Evolutionary conservation across 2,888 invertebrate species (phyloP), one percentile per base, ranked within the genome.

Genomic region (Volucella zonaria): DNA sequence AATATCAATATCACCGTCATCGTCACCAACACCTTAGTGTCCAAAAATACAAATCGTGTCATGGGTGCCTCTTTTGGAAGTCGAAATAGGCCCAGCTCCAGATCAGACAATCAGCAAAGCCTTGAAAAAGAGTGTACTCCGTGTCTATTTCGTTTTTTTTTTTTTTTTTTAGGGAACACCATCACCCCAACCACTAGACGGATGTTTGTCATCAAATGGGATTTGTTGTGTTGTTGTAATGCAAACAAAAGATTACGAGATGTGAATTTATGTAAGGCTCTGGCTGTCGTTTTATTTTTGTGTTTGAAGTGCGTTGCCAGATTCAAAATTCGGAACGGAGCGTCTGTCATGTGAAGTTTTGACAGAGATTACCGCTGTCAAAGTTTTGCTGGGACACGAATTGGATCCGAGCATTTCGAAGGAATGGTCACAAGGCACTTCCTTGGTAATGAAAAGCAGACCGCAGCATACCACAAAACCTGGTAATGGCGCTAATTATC

Each of bases 31-130:
- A 31, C 31, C 31, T 31, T 31, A 31, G 42, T 56, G 78, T 79
- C 80, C 80, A 80, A 83, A 83, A 83, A 80, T 83, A 82, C 62
- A 66, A 83, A 76, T 83, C 75, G 59, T 76, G 54, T 83, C 61
- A 74, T 82, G 70, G 70, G 80, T 80, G 74, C 61, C 62, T 52
- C 49, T 11, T 14, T 42, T 15, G 45, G 56, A 43, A 62, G 42
- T 14, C 61, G 52, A 11, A 54, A 43, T 42, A 23, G 43, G n/a
- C 56, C n/a, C 45, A 15, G 9, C 1, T 9, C 6, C 45, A 62
- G 56, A 58, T 68, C 64, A 52, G 54, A 31, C 31, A 31, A 31
- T 31, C 6, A 6, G 31, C 31, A 31, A 77, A 78, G 82, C 78
- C 78, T 82, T 82, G 82, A 82, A 82, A 78, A 31, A 31, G 31